Evolutionary conservation across 1,140 invertebrate species (phyloP), one percentile per base, ranked within the genome.

Genomic region (Plutomurus gul): DNA sequence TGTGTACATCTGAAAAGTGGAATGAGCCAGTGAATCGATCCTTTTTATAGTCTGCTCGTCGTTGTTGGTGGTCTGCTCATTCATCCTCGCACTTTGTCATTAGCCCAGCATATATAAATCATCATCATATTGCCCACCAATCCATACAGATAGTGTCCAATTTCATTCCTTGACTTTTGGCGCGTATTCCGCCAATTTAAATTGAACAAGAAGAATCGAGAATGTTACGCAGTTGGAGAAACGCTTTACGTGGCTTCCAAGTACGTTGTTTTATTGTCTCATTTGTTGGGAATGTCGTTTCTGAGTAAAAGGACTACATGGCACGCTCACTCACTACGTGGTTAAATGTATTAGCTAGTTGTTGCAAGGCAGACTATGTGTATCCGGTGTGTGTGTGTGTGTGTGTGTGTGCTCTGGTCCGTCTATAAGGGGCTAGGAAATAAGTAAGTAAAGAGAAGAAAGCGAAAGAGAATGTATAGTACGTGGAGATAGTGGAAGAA

Each of bases 1-100:
- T 72, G 37, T 72, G 37, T 43, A 72, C 39, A 72, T 18, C 16
- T 56, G 49, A 56, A 56, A 56, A 72, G 70, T 72, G 18, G 70
- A 72, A 40, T 25, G 37, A 72, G 20, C 8, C 40, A 10, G 40
- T 40, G 18, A 40, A 72, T 72, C n/a, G 37, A 40, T 43, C 70
- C 56, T 13, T 65, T 33, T 13, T n/a, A n/a, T n/a, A 7, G 16
- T 3, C 56, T 49, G 46, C n/a, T 49, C 30, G 27, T 65, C 16
- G 8, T 49, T n/a, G 46, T 65, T 65, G 16, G 22, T 56, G 56
- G 56, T 27, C 51, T 16, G 30, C 18, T 47, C n/a, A n/a, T n/a
- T n/a, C n/a, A n/a, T n/a, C 20, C 47, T 22, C 3, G 22, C 56
- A 65, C 56, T 65, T 65, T 65, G 30, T 65, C 56, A 36, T 65